A percentile compares a stretch with the other conserved stretches of the same genome.
Evolutionary conservation across 1,140 invertebrate genomes (phyloP).

Genomic region (Stegodyphus mimosarum): DNA sequence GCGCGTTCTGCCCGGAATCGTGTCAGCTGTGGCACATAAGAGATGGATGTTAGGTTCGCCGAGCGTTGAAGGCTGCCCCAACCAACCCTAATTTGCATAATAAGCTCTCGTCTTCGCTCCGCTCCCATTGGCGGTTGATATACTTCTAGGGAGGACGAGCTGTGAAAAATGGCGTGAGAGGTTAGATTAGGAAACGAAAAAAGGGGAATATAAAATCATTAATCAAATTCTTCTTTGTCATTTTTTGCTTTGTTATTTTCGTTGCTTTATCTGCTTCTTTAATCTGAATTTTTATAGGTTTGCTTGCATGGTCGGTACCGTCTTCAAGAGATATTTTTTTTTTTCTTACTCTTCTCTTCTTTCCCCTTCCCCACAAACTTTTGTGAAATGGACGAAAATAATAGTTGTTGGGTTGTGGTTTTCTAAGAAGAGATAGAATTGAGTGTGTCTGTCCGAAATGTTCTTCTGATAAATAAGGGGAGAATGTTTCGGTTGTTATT

Average conservation of each 20-base stretch:
- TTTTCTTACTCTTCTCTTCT: background rate
- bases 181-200: slow-evolving; percentile 60
- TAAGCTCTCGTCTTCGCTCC: slow-evolving; percentile 48
- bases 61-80: slow-evolving; percentile 46
- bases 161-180: slow-evolving; percentile 60
- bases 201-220: slow-evolving; percentile 61
- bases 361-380: background rate
- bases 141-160: slow-evolving; percentile 48
- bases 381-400: background rate
- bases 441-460: background rate
- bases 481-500: background rate
- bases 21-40: slow-evolving; percentile 56
- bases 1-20: slow-evolving; percentile 15
- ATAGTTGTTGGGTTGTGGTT: slow-evolving; percentile 14
- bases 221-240: slow-evolving; percentile 57
- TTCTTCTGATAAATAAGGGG: background rate
- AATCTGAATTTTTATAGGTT: slow-evolving; percentile 60
- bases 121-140: slow-evolving; percentile 54
- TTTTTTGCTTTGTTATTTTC: slow-evolving; percentile 21
- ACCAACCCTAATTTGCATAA: slow-evolving; percentile 57
- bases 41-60: slow-evolving; percentile 46
- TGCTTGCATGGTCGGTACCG: background rate
- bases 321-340: background rate
- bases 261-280: slow-evolving; percentile 45
- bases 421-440: slow-evolving; percentile 2